phyloP scores from a whole-genome alignment of 2,888 invertebrate species.

The Aleiodes testaceus region DNA sequence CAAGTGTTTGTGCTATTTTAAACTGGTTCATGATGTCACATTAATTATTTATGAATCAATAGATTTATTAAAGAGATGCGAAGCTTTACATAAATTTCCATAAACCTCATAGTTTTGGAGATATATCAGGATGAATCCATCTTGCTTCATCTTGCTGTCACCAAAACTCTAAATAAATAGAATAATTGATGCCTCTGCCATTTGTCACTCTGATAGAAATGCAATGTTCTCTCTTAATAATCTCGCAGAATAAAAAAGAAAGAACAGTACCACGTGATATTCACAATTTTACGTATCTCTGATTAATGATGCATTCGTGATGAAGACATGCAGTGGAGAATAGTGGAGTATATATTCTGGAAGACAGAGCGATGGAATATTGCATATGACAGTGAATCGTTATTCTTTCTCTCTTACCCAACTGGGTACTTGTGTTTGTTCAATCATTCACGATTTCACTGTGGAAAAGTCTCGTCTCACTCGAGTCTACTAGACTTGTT shows the following conservation, averaged over 20 bases:
- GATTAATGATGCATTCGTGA: conserved; percentile 8
- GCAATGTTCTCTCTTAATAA: conserved; percentile 61
- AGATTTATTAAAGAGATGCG: too few species aligned
- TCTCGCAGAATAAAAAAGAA: conserved; percentile 48
- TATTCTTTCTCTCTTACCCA: conserved; percentile 48
- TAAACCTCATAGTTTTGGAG: too few species aligned
- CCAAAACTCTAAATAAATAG: conserved; percentile 3
- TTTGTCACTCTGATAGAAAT: neutral
- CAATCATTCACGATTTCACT: conserved; percentile 55
- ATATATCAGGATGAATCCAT: neutral
- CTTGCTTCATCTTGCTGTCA: conserved; percentile 23
- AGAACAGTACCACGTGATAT: conserved; percentile 10
- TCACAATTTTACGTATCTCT: neutral
- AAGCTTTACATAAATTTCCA: too few species aligned
- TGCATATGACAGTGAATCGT: conserved; percentile 48
- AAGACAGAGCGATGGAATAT: conserved; percentile 34
- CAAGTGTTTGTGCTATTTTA: neutral
- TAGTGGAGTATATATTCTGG: neutral
- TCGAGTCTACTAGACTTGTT: conserved; percentile 33
- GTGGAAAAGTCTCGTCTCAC: conserved; percentile 31
- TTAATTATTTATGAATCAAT: too few species aligned
- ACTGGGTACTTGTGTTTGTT: conserved; percentile 51
- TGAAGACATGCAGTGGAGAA: conserved; percentile 24
- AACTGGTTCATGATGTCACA: neutral
- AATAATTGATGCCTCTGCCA: conserved; percentile 48